Evolutionary conservation across 1,140 invertebrate genomes (phyloP).

Genomic region (Platorchestia sp.): DNA sequence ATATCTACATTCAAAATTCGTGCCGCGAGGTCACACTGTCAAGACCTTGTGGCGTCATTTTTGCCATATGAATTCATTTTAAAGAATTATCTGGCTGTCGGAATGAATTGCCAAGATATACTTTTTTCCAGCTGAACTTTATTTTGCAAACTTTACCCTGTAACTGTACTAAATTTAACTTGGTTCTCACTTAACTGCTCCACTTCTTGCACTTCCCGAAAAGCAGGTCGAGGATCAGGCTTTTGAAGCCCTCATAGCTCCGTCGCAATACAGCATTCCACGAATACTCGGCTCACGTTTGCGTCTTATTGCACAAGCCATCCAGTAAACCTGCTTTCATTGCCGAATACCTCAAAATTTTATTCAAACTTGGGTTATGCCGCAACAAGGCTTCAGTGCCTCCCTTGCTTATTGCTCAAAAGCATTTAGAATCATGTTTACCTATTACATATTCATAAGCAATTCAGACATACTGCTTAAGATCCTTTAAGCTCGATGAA

Average conservation of each 20-base stretch:
- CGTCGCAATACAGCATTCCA: background rate
- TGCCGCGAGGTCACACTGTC: background rate
- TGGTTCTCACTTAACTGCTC: background rate
- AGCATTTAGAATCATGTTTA: background rate
- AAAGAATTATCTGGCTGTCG: background rate
- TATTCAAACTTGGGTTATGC: background rate
- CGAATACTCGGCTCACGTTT: background rate
- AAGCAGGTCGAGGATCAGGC: background rate
- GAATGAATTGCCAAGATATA: too few species aligned
- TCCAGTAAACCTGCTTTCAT: too few species aligned
- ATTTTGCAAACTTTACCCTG: background rate
- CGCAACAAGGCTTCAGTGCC: background rate
- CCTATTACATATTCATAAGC: background rate
- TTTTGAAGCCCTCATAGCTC: background rate
- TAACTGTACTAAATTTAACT: background rate
- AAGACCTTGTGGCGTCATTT: background rate
- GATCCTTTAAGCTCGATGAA: background rate
- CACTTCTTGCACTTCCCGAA: background rate
- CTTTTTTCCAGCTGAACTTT: too few species aligned
- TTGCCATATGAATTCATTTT: background rate
- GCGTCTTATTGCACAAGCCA: too few species aligned
- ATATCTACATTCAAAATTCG: background rate
- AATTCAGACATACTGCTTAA: background rate
- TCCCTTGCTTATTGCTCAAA: background rate
- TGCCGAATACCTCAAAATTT: background rate